These are phyloP conservation scores for Strigops habroptila DNA, from an alignment of 2,113 vertebrate genomes.

Conservation along the genomic window DNA sequence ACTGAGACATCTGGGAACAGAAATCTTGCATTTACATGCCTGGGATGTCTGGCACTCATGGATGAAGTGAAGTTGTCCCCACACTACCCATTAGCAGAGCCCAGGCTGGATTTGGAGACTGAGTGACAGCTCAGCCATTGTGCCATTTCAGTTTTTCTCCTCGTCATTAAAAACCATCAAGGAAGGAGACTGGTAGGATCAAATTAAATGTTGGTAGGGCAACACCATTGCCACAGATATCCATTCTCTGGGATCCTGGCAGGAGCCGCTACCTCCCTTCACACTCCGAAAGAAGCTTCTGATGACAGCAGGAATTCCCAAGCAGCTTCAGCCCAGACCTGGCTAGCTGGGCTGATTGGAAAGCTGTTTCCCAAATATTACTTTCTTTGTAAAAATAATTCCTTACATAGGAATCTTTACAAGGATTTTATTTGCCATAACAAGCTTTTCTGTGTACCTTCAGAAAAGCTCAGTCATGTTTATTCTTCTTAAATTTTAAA, in stretches of 20 bases:
- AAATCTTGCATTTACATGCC: neutral
- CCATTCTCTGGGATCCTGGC: neutral
- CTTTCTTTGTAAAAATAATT: neutral
- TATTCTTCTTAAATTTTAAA: neutral
- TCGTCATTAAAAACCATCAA: neutral
- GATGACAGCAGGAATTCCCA: neutral
- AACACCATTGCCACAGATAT: neutral
- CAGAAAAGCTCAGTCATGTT: neutral
- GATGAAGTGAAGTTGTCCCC: neutral
- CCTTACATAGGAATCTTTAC: neutral
- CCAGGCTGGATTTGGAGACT: neutral
- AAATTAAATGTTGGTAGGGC: neutral
- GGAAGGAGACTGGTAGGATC: neutral
- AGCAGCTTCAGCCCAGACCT: neutral
- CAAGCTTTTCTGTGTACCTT: neutral
- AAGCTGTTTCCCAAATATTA: neutral
- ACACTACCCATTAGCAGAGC: neutral
- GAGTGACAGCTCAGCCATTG: neutral
- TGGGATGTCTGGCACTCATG: neutral
- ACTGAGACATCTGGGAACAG: neutral
- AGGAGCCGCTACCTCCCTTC: neutral
- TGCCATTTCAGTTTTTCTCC: neutral
- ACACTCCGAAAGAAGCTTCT: neutral
- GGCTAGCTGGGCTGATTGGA: neutral
- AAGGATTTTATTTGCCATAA: slow-evolving; percentile 4